These are phyloP conservation scores for Oconnorella tubifera DNA, from an alignment of 2,888 invertebrate genomes.

Conservation along the genomic window DNA sequence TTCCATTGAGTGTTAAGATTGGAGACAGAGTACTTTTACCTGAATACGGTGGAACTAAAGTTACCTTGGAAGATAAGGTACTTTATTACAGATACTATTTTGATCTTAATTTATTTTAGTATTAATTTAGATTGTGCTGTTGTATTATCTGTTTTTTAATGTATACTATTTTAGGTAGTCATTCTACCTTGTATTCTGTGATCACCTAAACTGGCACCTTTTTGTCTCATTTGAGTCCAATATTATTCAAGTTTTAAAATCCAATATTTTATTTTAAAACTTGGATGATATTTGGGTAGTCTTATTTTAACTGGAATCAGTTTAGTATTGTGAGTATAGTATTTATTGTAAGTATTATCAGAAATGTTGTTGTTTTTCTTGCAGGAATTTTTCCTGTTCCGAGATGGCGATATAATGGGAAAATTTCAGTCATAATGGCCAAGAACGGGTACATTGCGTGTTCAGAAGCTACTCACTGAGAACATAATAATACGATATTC, in stretches of 20 bases:
- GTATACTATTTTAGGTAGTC: neutral
- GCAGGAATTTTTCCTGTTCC: constrained; percentile 83
- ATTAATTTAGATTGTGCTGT: neutral
- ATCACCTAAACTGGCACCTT: neutral
- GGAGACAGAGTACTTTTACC: constrained; percentile 94
- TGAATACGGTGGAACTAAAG: constrained; percentile 97
- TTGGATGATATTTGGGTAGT: neutral
- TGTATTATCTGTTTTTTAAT: neutral
- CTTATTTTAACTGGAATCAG: neutral
- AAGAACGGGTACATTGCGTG: too few relatives aligned
- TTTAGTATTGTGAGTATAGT: neutral
- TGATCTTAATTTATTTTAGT: constrained; percentile 11
- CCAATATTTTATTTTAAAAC: neutral
- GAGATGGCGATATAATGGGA: constrained; percentile 92
- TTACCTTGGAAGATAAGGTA: constrained; percentile 74
- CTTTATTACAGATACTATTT: constrained; percentile 7
- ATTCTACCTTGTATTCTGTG: neutral
- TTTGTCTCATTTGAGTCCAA: too few relatives aligned
- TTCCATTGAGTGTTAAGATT: constrained; percentile 77
- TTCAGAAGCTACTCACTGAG: too few relatives aligned
- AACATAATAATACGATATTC: too few relatives aligned
- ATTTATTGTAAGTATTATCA: too few relatives aligned
- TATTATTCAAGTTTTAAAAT: too few relatives aligned
- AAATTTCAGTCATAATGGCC: too few relatives aligned
- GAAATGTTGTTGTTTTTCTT: constrained; percentile 40